Evolutionary conservation across 2,113 vertebrate species (phyloP), one percentile per base, ranked within the genome.

Genomic region (Paraplagusia blochii): DNA sequence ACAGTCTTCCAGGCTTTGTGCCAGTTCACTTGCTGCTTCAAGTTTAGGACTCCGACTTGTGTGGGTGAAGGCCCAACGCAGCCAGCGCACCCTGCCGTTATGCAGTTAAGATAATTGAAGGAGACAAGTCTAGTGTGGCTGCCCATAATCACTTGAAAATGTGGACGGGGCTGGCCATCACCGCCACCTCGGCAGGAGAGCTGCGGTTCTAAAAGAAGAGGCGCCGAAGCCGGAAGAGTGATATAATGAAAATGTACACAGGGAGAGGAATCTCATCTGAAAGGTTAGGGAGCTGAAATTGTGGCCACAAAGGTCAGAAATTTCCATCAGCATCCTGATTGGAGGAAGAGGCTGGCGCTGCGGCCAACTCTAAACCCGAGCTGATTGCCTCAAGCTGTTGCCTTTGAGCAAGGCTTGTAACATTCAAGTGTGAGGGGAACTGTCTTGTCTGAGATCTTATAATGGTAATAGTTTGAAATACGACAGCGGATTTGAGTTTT

Each of bases 51-150:
- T 56, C 71, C 34, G 47, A 67, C 72, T 79, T 71, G 58, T 66
- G 62, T 9, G 52, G 66, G 64, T 66, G 76, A 66, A 12, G 47
- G 61, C 56, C 17, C 59, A 55, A 35, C 3, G n/a, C 53, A 0
- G 64, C 5, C 33, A 63, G 69, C 1, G 59, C 67, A 55, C 55
- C 61, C 52, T 52, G 51, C 74, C 73, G 59, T 79, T 80, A 47
- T 77, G 63, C 48, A 53, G 54, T 58, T 36, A 18, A 76, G 71
- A 76, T 84, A 79, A 87, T 87, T 73, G 79, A 68, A 74, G 61
- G 67, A 71, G 82, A 71, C 65, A 19, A 60, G 19, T 66, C 62
- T 53, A 50, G 69, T 68, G 74, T 43, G 22, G 55, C 62, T 47
- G 64, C 40, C 67, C 19, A 58, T 70, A 74, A 79, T 72, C 52